A percentile compares a stretch with the other conserved stretches of the same genome.
These are phyloP conservation scores for Xenentodon cancila DNA, from an alignment of 2,797 vertebrate species.

Conservation along the genomic window DNA sequence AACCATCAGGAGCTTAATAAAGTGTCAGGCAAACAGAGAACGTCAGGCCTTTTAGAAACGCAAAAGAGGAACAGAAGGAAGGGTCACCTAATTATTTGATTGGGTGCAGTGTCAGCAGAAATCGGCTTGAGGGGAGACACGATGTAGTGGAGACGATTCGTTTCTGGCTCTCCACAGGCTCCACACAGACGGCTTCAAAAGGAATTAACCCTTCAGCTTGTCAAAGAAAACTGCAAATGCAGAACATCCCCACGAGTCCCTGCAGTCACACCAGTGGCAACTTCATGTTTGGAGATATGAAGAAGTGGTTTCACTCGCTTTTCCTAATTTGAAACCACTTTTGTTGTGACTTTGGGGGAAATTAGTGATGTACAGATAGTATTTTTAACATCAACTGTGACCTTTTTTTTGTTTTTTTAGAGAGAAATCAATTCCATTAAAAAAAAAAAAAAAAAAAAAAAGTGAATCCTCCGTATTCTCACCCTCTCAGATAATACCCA, in stretches of 20 bases:
- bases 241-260: conserved; percentile 27
- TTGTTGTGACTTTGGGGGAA: too few species aligned
- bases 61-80: conserved; percentile 33
- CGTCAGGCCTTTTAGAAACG: conserved; percentile 49
- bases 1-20: conserved; percentile 47
- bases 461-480: too few species aligned
- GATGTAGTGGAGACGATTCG: conserved; percentile 41
- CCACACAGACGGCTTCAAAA: conserved; percentile 45
- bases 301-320: conserved; percentile 2
- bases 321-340: too few species aligned
- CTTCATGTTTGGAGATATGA: conserved; percentile 28
- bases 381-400: too few species aligned
- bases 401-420: too few species aligned
- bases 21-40: conserved; percentile 45
- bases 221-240: conserved; percentile 64
- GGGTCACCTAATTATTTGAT: conserved; percentile 46
- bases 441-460: too few species aligned
- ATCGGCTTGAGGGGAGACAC: conserved; percentile 18
- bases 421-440: too few species aligned
- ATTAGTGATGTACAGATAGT: too few species aligned
- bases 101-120: conserved; percentile 59
- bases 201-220: conserved; percentile 69
- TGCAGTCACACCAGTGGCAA: conserved; percentile 13
- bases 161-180: conserved; percentile 22
- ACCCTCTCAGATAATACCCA: too few species aligned